These are phyloP conservation scores for Calidris pugnax DNA, from an alignment of 2,113 vertebrate species.

Conservation along the genomic window DNA sequence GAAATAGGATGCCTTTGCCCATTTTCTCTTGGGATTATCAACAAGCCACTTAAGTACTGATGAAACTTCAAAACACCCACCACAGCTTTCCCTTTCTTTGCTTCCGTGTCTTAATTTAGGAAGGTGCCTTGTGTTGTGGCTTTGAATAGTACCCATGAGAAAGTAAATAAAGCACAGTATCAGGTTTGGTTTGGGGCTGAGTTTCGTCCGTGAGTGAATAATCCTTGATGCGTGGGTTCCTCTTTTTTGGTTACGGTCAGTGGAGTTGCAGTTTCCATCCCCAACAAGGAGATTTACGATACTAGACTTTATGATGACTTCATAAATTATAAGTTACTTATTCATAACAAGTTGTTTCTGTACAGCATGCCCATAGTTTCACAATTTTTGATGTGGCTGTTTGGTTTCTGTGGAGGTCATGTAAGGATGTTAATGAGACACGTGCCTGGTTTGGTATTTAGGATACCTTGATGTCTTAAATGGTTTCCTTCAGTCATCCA, in stretches of 20 bases:
- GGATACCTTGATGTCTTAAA: background rate
- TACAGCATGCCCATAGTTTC: background rate
- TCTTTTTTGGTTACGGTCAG: background rate
- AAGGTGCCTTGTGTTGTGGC: background rate
- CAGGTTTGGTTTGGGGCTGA: background rate
- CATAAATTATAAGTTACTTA: background rate
- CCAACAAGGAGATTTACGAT: background rate
- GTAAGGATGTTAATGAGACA: background rate
- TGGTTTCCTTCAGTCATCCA: background rate
- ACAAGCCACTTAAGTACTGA: background rate
- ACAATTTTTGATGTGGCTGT: background rate
- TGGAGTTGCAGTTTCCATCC: slow-evolving; percentile 12
- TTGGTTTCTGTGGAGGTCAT: background rate
- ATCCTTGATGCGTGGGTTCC: background rate
- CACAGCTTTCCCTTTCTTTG: background rate
- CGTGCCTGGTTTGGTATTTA: background rate
- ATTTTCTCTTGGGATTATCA: background rate
- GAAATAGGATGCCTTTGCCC: background rate
- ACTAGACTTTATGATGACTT: background rate
- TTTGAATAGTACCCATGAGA: background rate
- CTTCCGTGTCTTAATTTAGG: background rate
- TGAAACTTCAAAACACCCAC: background rate
- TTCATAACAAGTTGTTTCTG: background rate
- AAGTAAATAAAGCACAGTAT: background rate
- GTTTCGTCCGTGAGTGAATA: background rate